Conservation (phyloP, 2,113 vertebrate genomes). For the Narcine bancroftii region DNA sequence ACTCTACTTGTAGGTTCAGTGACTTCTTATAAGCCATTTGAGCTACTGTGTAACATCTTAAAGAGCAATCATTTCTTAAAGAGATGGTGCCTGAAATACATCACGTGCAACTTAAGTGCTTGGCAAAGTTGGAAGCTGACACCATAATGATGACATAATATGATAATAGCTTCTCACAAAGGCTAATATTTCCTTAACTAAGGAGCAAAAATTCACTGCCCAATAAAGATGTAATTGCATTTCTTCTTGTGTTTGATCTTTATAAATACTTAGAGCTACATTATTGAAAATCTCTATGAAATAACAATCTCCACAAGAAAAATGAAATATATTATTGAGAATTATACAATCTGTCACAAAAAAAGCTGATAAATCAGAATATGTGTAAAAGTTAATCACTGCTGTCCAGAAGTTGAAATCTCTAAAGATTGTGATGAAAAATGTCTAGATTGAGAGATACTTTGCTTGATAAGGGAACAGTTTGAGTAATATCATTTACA, state of each 20-base stretch:
- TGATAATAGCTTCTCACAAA: neutral
- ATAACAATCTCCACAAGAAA: neutral
- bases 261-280: neutral
- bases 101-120: neutral
- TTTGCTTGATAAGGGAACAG: neutral
- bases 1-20: neutral
- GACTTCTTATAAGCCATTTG: conserved; percentile 6
- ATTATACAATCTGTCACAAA: neutral
- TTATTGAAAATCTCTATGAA: neutral
- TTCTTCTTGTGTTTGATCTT: neutral
- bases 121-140: neutral
- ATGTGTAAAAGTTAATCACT: no score
- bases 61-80: neutral
- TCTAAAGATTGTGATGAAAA: neutral
- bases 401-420: neutral
- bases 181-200: neutral
- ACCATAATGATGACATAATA: neutral
- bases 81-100: conserved; percentile 16
- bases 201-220: neutral
- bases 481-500: neutral
- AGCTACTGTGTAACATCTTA: neutral
- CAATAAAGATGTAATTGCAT: neutral
- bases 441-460: neutral
- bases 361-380: neutral
- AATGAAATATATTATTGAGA: no score